Base-by-base conservation (phyloP, 1,140 invertebrate species). In the Dinoponera quadriceps region DNA sequence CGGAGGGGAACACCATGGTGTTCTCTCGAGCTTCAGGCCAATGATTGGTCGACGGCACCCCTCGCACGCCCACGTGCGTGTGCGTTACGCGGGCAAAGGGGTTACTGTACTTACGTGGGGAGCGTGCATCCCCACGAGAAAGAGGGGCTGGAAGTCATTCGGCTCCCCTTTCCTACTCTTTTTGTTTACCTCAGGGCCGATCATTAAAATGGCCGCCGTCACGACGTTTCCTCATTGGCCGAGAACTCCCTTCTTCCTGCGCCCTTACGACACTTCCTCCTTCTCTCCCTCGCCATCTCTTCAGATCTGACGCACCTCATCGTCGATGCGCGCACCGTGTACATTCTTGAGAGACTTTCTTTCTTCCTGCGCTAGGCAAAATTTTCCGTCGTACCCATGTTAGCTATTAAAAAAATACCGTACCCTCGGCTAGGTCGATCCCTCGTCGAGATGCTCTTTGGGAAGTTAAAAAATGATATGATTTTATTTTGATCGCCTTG, bases 121-220 rank as follows among this genome's bases (percentile, higher is more conserved):
- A 84, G 69, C 72, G 60, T 82, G 78, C 82, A 82, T 75, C 84
- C 82, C 74, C 44, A 78, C 86, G 77, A 66, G 68, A 48, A 71
- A 86, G 90, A 87, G 91, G 91, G 93, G 92, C 91, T 92, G 91
- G 84, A 92, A 94, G 93, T 94, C 93, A 93, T 94, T 94, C 93
- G 92, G 89, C 89, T 90, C 91, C 89, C 91, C 75, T 87, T 85
- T 74, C 69, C 54, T 89, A 88, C 90, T 89, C 87, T 91, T 91
- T 94, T 94, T 93, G 92, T 94, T 94, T 94, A 93, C 92, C 91
- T 92, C 93, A 85, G 91, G 77, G 89, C 91, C 91, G 93, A 94
- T 94, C 93, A 94, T 94, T 94, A 94, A 94, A 94, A 94, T 94
- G 94, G 94, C 94, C 91, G 94, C 92, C 93, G 90, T 92, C 92